Conservation (phyloP, 2,113 vertebrate species). For the Cinclus cinclus region DNA sequence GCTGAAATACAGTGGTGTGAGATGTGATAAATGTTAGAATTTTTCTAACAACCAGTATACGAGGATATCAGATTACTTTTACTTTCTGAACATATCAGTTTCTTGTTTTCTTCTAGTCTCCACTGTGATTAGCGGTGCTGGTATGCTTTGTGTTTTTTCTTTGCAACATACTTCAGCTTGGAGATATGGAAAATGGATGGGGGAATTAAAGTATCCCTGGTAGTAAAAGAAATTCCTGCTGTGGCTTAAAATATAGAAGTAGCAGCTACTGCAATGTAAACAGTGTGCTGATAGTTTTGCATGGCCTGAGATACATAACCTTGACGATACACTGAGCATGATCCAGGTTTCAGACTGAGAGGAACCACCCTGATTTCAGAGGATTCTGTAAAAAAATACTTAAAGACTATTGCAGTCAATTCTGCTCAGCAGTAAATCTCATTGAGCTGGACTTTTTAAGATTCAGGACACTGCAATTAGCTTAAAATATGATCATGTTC, state of each 20-base stretch:
- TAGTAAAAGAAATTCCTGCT: background rate
- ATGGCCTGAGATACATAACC: background rate
- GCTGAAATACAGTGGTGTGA: background rate
- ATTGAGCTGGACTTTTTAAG: background rate
- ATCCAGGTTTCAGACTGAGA: background rate
- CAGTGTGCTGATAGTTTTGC: background rate
- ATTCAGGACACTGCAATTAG: background rate
- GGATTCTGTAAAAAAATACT: background rate
- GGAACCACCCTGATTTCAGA: constrained; percentile 1
- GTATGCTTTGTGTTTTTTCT: background rate
- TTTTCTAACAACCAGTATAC: background rate
- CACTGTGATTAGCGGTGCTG: background rate
- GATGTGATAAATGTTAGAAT: background rate
- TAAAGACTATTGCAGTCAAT: background rate
- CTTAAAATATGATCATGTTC: background rate
- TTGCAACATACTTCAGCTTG: background rate
- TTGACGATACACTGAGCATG: background rate
- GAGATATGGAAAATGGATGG: background rate
- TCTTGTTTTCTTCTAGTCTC: background rate
- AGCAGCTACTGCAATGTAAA: background rate
- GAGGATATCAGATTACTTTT: background rate
- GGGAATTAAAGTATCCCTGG: background rate
- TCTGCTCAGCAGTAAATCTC: background rate
- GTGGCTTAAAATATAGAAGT: background rate
- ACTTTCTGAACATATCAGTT: background rate